These are phyloP conservation scores for Ammospiza caudacuta DNA, from an alignment of 2,113 vertebrate genomes.

Conservation along the genomic window DNA sequence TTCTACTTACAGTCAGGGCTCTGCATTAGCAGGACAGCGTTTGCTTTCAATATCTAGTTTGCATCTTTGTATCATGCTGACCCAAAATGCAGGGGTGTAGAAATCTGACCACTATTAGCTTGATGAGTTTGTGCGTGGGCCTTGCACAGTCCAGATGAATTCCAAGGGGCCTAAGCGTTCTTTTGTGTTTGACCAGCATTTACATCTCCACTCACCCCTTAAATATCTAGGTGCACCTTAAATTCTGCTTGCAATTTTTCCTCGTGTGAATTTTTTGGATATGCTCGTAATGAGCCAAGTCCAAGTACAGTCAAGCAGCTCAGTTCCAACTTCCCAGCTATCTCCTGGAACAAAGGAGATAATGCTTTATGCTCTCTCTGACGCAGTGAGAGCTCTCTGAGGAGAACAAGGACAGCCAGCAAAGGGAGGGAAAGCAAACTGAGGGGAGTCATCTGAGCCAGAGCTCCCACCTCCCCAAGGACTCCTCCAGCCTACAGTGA, in stretches of 20 bases:
- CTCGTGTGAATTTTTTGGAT: background rate
- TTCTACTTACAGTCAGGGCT: background rate
- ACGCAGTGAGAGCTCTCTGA: background rate
- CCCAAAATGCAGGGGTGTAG: background rate
- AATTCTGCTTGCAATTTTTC: background rate
- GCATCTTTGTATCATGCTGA: background rate
- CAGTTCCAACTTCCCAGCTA: background rate
- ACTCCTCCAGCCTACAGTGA: background rate
- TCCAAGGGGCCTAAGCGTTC: background rate
- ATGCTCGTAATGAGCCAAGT: background rate
- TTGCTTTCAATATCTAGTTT: background rate
- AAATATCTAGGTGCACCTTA: background rate
- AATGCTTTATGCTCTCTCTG: background rate
- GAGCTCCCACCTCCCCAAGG: background rate
- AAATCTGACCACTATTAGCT: background rate
- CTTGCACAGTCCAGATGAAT: background rate
- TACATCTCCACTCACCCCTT: background rate
- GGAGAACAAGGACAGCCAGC: background rate
- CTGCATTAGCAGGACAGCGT: background rate
- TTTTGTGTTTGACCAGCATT: background rate
- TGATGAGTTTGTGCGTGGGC: background rate
- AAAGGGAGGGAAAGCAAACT: background rate
- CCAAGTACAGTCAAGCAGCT: background rate
- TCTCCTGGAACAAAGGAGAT: background rate
- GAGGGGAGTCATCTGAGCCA: background rate